These are phyloP conservation scores for Willowsia nigromaculata DNA, from an alignment of 2,888 invertebrate species.

Conservation along the genomic window DNA sequence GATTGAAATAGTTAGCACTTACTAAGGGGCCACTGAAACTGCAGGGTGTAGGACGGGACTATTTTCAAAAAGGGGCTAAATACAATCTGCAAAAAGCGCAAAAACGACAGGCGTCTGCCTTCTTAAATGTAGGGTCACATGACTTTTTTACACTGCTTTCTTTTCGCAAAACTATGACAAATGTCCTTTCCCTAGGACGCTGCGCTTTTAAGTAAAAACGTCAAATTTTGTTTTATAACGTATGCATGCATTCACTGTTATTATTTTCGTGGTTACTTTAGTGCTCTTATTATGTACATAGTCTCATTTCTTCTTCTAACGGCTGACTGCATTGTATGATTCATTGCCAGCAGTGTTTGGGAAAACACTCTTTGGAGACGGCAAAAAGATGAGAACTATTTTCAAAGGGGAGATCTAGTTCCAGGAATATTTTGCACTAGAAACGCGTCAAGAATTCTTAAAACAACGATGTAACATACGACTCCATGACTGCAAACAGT, in stretches of 20 bases:
- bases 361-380: not conserved
- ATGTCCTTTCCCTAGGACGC: not conserved
- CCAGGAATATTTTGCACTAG: slow-evolving; percentile 61
- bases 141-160: no score
- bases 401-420: slow-evolving; percentile 37
- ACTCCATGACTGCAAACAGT: no score
- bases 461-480: no score
- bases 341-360: slow-evolving; percentile 35
- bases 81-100: no score
- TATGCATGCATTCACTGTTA: slow-evolving; percentile 15
- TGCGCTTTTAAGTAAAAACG: not conserved
- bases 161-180: not conserved
- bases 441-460: slow-evolving; percentile 44
- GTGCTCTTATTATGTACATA: not conserved
- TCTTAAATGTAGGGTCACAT: no score
- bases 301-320: not conserved
- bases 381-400: slow-evolving; percentile 28
- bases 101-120: no score
- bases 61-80: no score
- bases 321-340: slow-evolving; percentile 21
- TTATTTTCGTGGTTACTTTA: not conserved
- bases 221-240: slow-evolving; percentile 22
- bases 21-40: no score
- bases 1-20: no score
- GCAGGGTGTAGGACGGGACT: no score